Base-by-base conservation (phyloP, 1,140 invertebrate species). In the Laupala kohalensis region DNA sequence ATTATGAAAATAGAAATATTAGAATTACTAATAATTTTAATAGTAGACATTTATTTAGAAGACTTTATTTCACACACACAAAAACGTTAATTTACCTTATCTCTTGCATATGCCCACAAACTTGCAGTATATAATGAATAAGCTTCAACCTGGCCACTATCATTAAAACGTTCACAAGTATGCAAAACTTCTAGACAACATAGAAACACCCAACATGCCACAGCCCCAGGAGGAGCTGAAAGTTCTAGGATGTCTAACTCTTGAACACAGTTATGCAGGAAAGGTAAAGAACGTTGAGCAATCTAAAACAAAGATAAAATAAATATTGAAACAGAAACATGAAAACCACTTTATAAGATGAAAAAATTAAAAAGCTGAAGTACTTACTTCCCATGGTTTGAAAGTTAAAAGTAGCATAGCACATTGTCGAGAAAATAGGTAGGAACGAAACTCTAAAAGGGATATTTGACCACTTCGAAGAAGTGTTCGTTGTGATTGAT, bases 361-460 rank as follows among this genome's bases (percentile, higher is more conserved):
- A 63, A 69, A 37, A 69, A 67, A 72, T 72, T 63, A 68, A 75
- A n/a, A n/a, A n/a, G n/a, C n/a, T n/a, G n/a, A n/a, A n/a, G n/a
- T n/a, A 72, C 67, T 71, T 25, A 73, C 19, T 85, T 94, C 92
- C 87, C 89, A 92, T 72, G 91, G 88, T 81, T 91, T 90, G 75
- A 86, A 88, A 68, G 89, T 85, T 74, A 90, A 82, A 73, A 95
- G 81, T 75, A 97, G 84, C 84, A 96, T 87, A 74, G 92, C 87
- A 81, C 93, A 93, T 83, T 98, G 96, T 76, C 95, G 87, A 75
- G 94, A 90, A 81, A 97, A 98, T 72, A 99, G 84, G 83, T 98
- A 98, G 81, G 94, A 96, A 72, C 96, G 86, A 76, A 98, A 91
- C 79, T 98, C 94, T 75, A 98, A 81, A 64, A 98, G 81, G 4